phyloP scores from a whole-genome alignment of 2,888 invertebrate species.

The Chloroclysta siterata region DNA sequence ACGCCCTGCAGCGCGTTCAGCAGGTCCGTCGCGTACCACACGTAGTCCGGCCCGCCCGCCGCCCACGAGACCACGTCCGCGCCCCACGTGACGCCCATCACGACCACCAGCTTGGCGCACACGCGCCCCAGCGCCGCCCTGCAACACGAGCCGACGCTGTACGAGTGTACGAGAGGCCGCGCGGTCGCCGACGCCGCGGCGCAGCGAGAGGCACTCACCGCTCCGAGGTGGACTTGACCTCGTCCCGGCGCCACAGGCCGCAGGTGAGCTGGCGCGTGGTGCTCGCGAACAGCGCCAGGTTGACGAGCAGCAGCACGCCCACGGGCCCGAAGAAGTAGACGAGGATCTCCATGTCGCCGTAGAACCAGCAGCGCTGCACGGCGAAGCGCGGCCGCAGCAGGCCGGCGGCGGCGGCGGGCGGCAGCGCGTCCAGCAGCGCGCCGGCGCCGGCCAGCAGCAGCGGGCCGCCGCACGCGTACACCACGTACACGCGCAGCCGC shows the following conservation, averaged over 20 bases:
- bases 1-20: constrained; percentile 95
- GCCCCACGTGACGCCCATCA: constrained; percentile 84
- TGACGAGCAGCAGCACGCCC: constrained; percentile 90
- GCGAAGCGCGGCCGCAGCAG: constrained; percentile 92
- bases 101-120: constrained; percentile 92
- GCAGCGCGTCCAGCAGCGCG: constrained; percentile 89
- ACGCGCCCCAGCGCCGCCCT: constrained; percentile 92
- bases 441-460: constrained; percentile 90
- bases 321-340: constrained; percentile 95
- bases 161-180: no score
- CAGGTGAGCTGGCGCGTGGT: constrained; percentile 94
- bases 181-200: no score
- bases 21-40: constrained; percentile 94
- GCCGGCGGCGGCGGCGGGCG: constrained; percentile 73
- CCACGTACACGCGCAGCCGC: constrained; percentile 90
- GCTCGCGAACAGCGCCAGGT: constrained; percentile 91
- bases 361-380: constrained; percentile 92
- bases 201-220: no score
- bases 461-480: constrained; percentile 95
- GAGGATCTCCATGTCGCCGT: constrained; percentile 92
- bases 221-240: constrained; percentile 91
- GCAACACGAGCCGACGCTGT: no score
- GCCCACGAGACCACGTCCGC: constrained; percentile 94
- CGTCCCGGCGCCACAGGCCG: constrained; percentile 94
- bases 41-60: constrained; percentile 91